Evolutionary conservation across 1,140 invertebrate genomes (phyloP), one percentile per base, ranked within the genome.

Genomic region (Grapholita molesta): DNA sequence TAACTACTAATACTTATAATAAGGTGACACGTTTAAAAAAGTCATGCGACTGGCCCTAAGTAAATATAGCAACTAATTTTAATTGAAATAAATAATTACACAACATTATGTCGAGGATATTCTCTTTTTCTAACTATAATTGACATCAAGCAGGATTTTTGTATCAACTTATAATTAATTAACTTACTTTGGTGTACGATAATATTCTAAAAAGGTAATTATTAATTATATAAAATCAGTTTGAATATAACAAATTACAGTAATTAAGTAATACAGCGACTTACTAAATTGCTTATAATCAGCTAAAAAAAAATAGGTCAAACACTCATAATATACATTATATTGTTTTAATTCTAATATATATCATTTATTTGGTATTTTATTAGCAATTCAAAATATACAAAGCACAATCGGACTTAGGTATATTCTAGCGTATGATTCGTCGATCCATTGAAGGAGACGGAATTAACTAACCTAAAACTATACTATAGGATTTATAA

Each of bases 361-460:
- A 69, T 69, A 30, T 76, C 72, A 75, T 82, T 77, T 84, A 87
- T 89, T 90, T 89, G 86, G 88, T 90, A 78, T 86, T 79, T 78
- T 77, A 42, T 78, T 42, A 82, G 85, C 84, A 70, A 76, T 77
- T 82, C 75, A 84, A 73, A 73, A 84, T 81, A 78, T 91, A 89
- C 87, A 91, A 89, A 89, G 87, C 86, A 80, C 70, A 76, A 79
- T 85, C 70, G 78, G 78, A 88, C 89, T 91, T 91, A 91, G 89
- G 89, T 89, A 86, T 88, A 88, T 87, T 89, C 89, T 91, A 91
- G 89, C 89, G 85, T 89, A 91, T 91, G 89, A 88, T 85, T 81
- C 72, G 83, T 89, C 85, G 35, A 85, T 88, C 87, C 86, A 68
- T 65, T 64, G 18, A 25, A 70, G 84, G 85, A 85, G 81, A 88